Percentiles rank a stretch among this genome's conserved stretches.
phyloP scores from a whole-genome alignment of 2,113 vertebrate species.

The Amblyopsis rosae region DNA sequence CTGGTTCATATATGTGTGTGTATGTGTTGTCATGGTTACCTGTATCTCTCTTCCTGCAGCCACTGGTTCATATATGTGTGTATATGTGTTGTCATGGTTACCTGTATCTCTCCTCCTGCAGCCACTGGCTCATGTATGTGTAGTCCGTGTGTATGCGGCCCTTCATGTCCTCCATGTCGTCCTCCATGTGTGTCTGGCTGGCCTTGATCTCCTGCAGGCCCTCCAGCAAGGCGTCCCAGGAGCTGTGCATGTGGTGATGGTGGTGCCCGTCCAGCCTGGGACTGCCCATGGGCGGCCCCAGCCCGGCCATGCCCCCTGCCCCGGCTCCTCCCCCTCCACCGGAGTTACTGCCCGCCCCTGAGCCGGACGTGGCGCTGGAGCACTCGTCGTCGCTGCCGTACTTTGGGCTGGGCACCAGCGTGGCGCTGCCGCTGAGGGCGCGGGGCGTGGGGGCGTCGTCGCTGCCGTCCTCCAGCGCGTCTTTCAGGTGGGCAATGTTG shows the following conservation, averaged over 20 bases:
- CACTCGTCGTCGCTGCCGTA: constrained; percentile 96
- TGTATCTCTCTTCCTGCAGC: too few species aligned
- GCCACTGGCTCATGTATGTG: constrained; percentile 95
- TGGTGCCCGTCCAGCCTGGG: constrained; percentile 89
- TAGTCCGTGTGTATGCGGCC: constrained; percentile 93
- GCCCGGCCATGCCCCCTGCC: constrained; percentile 55
- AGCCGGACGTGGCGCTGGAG: constrained; percentile 92
- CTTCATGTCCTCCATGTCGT: constrained; percentile 95
- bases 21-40: neutral
- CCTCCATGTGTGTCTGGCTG: constrained; percentile 92
- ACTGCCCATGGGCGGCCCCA: constrained; percentile 81
- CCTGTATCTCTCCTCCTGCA: constrained; percentile 92
- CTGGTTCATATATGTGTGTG: neutral
- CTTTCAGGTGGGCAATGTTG: constrained; percentile 96
- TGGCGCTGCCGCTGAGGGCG: constrained; percentile 92
- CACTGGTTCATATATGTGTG: neutral
- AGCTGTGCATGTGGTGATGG: constrained; percentile 81
- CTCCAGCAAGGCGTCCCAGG: constrained; percentile 89
- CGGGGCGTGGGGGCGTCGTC: constrained; percentile 85
- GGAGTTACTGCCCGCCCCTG: constrained; percentile 88
- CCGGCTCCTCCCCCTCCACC: constrained; percentile 71
- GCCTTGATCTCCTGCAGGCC: constrained; percentile 94
- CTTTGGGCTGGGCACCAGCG: constrained; percentile 94
- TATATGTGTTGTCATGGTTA: constrained; percentile 24
- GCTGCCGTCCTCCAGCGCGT: constrained; percentile 86